These are phyloP conservation scores for Bellardia pandia DNA, from an alignment of 2,888 invertebrate species.

Conservation along the genomic window DNA sequence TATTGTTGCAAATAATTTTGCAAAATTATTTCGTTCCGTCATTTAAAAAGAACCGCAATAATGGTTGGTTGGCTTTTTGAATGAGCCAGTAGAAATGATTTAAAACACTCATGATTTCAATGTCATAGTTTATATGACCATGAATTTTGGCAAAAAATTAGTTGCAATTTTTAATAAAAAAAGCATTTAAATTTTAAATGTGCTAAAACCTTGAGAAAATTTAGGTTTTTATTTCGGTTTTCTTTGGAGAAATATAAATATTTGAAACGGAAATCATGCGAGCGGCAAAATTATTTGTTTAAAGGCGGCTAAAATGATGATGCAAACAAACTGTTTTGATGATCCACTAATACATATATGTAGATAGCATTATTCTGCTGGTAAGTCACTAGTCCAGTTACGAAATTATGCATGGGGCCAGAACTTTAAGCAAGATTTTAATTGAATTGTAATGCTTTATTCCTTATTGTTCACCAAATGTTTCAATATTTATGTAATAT, in stretches of 20 bases:
- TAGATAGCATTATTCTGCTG: too few species aligned
- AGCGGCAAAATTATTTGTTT: neutral
- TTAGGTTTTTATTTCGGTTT: neutral
- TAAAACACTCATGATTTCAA: slow-evolving; percentile 25
- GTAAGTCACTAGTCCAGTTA: too few species aligned
- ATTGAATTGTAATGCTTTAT: too few species aligned
- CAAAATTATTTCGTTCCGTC: slow-evolving; percentile 50
- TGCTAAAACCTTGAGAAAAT: slow-evolving; percentile 27
- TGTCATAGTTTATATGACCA: slow-evolving; percentile 28
- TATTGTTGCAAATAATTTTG: slow-evolving; percentile 8
- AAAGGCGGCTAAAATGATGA: neutral
- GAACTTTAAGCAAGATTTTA: too few species aligned
- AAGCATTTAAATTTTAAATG: neutral
- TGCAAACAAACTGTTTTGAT: too few species aligned
- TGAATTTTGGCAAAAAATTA: slow-evolving; percentile 26
- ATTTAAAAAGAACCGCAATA: slow-evolving; percentile 32
- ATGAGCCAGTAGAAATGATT: slow-evolving; percentile 27
- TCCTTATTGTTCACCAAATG: too few species aligned
- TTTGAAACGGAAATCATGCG: neutral
- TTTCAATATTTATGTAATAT: too few species aligned
- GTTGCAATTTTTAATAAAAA: slow-evolving; percentile 22
- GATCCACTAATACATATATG: too few species aligned
- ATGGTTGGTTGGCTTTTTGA: neutral
- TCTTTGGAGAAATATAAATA: neutral
- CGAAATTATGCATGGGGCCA: too few species aligned